These are phyloP conservation scores for Stenotaenia linearis DNA, from an alignment of 2,888 invertebrate genomes.

Conservation along the genomic window DNA sequence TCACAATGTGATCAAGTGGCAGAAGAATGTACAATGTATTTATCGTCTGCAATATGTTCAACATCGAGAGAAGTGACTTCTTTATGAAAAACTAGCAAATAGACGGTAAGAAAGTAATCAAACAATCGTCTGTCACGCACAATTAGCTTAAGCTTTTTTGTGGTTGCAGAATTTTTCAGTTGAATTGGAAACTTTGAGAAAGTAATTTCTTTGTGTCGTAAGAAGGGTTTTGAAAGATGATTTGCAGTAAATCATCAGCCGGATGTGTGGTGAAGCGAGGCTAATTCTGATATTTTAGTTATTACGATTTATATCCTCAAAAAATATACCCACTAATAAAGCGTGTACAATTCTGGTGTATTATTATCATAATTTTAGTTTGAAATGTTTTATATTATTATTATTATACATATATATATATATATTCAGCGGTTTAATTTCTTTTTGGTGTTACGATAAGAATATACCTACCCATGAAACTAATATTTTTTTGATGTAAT, in stretches of 20 bases:
- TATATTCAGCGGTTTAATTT: background rate
- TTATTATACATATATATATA: too few species aligned
- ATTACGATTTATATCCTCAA: background rate
- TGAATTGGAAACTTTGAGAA: background rate
- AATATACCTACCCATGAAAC: too few species aligned
- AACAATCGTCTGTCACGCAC: background rate
- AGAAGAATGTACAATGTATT: conserved; percentile 10
- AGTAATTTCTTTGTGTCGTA: background rate
- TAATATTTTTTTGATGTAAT: conserved; percentile 18
- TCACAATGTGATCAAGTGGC: conserved; percentile 6
- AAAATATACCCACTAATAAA: background rate
- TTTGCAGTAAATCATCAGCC: background rate
- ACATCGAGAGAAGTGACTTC: conserved; percentile 27
- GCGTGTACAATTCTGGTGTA: background rate
- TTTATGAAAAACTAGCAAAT: conserved; percentile 28
- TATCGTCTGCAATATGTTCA: conserved; percentile 21
- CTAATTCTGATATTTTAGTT: background rate
- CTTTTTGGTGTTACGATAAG: background rate
- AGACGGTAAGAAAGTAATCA: background rate
- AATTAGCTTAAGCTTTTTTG: background rate
- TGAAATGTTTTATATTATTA: background rate
- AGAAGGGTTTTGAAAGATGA: background rate
- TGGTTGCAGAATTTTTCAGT: conserved; percentile 13
- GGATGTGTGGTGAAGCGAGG: background rate
- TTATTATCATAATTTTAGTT: background rate